Base-by-base conservation (phyloP, 2,797 vertebrate genomes). In the Spheniscus humboldti region DNA sequence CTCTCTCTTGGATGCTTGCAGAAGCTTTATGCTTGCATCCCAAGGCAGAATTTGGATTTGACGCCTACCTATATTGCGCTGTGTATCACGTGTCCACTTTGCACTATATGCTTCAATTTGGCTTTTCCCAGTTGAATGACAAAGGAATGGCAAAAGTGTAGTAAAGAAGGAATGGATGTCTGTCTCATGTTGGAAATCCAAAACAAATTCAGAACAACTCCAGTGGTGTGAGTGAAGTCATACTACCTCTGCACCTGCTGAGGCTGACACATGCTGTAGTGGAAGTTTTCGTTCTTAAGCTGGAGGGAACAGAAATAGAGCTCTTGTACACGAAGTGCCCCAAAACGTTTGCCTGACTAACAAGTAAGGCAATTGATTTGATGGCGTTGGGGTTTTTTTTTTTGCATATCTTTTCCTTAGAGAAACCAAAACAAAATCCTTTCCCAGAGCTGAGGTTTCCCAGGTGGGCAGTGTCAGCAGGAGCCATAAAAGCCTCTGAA, bases 401-500 rank as follows among this genome's bases (percentile, higher is more conserved):
- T 25, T 41, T 89, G 19, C 10, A 2, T 68, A 6, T 41, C 7
- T 72, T 92, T 91, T 62, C 22, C 43, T 72, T 37, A 56, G 41
- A 75, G 72, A 78, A 94, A 69, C 10, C 62, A 52, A 75, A 50
- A 6, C 1, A 8, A 59, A 81, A 33, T n/a, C 55, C 41, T 72
- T 47, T 27, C 23, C 63, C 18, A 20, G 55, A 57, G 55, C 57
- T 50, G 86, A 50, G 62, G 18, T 81, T 86, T 93, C 10, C 5
- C 50, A 60, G 79, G 68, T 50, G 63, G 68, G 53, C 85, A 88
- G n/a, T 8, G 30, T 83, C 91, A 95, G 91, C 72, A 91, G 69
- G 78, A 92, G 57, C 5, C 6, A 19, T 27, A 56, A 76, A 53
- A 90, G 33, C 37, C 14, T 86, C 48, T 50, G 87, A 91, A 91